Percentiles rank a stretch among this genome's conserved stretches.
Conservation (phyloP, 2,797 vertebrate species). For the Peromyscus aztecus region DNA sequence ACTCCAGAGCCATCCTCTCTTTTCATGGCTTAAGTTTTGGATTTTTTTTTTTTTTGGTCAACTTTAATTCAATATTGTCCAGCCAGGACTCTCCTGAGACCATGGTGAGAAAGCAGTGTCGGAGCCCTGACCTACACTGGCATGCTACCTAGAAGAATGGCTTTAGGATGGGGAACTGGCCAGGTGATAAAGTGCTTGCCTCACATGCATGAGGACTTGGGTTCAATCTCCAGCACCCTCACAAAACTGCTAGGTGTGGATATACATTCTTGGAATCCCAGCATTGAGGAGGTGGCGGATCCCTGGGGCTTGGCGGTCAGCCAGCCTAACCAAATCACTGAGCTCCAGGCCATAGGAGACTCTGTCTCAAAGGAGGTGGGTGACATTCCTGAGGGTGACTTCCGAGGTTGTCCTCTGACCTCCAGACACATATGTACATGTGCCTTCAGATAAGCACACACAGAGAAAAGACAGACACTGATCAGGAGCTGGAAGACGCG, state of each 20-base stretch:
- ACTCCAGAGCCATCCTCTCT: not conserved
- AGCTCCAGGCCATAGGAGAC: not conserved
- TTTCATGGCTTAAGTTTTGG: not conserved
- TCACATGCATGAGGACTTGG: not conserved
- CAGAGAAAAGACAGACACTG: not conserved
- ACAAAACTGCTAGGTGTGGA: not conserved
- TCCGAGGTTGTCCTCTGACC: not conserved
- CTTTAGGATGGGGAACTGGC: not conserved
- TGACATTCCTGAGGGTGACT: not conserved
- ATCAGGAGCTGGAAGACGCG: not conserved
- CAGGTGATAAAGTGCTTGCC: not conserved
- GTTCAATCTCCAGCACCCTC: not conserved
- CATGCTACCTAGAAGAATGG: not conserved
- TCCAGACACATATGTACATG: not conserved
- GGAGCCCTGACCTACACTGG: not conserved
- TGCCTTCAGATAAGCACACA: not conserved
- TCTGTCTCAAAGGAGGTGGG: not conserved
- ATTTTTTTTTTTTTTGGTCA: not conserved
- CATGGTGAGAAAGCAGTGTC: not conserved
- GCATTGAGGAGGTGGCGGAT: not conserved
- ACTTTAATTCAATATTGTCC: not conserved
- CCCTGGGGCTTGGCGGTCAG: not conserved
- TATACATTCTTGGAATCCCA: not conserved
- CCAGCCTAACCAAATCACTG: not conserved
- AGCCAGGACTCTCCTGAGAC: rapidly evolving